These are phyloP conservation scores for Dynastes grantii DNA, from an alignment of 2,888 invertebrate genomes.

Conservation along the genomic window DNA sequence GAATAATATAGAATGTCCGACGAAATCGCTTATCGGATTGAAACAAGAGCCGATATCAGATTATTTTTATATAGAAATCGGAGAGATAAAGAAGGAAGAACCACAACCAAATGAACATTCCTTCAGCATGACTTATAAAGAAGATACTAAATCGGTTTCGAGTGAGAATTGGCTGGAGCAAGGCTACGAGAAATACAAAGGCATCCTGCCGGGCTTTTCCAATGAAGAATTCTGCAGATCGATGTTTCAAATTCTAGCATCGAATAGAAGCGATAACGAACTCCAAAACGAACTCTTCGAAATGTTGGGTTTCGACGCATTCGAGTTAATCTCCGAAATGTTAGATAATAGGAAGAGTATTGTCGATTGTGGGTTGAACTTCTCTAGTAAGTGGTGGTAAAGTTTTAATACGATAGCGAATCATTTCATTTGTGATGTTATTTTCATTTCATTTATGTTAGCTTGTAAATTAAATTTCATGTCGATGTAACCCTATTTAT, in stretches of 20 bases:
- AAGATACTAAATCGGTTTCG: slow-evolving; percentile 14
- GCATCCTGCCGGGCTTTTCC: slow-evolving; percentile 69
- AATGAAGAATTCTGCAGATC: slow-evolving; percentile 76
- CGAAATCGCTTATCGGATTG: slow-evolving; percentile 22
- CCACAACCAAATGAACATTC: slow-evolving; percentile 14
- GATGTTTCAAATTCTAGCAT: slow-evolving; percentile 75
- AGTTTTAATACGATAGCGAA: slow-evolving; percentile 1
- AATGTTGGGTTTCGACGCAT: slow-evolving; percentile 85
- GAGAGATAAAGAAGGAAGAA: slow-evolving; percentile 40
- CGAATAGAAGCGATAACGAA: slow-evolving; percentile 70
- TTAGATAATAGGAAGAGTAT: slow-evolving; percentile 63
- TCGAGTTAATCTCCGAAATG: slow-evolving; percentile 67
- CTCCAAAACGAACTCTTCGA: slow-evolving; percentile 91
- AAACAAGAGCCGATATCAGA: slow-evolving; percentile 32
- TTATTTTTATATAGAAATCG: slow-evolving; percentile 48
- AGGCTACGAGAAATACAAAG: slow-evolving; percentile 49
- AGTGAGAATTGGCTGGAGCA: slow-evolving; percentile 52
- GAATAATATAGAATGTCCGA: slow-evolving; percentile 44
- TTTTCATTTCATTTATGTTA: too few species aligned
- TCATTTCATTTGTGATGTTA: background rate
- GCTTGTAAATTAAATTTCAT: too few species aligned
- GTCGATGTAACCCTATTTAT: too few species aligned
- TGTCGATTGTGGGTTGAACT: slow-evolving; percentile 45
- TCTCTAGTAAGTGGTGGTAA: slow-evolving; percentile 47
- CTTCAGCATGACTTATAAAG: slow-evolving; percentile 33